Evolutionary conservation across 1,140 invertebrate species (phyloP).

Genomic region (Ctenoplectra terminalis): DNA sequence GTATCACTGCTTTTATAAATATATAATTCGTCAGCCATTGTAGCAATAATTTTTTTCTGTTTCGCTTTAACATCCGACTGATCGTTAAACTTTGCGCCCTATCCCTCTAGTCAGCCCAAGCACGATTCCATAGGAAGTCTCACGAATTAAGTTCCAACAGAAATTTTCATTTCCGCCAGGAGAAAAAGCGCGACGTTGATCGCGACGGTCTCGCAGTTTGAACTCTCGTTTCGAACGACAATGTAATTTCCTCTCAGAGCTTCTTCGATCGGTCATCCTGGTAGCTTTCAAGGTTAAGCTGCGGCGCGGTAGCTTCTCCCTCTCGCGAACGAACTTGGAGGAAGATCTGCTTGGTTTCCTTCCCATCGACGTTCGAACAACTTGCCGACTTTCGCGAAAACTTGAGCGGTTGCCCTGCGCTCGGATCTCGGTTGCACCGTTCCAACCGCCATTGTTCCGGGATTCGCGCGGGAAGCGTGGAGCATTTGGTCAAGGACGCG

Average conservation of each 20-base stretch:
- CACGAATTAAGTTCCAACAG: no score
- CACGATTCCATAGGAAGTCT: not conserved
- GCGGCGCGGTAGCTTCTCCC: not conserved
- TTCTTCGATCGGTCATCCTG: slow-evolving; percentile 15
- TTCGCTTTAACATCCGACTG: no score
- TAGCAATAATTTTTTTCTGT: no score
- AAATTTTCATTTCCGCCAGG: slow-evolving; percentile 5
- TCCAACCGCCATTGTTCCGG: slow-evolving; percentile 42
- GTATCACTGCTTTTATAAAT: no score
- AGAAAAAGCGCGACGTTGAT: not conserved
- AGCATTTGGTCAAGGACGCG: slow-evolving; percentile 58
- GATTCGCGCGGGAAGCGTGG: slow-evolving; percentile 26
- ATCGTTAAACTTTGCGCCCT: not conserved
- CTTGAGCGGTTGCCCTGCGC: not conserved
- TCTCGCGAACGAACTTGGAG: not conserved
- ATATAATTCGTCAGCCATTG: no score
- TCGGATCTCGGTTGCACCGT: slow-evolving; percentile 12
- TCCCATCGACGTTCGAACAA: slow-evolving; percentile 4
- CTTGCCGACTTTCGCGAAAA: slow-evolving; percentile 19
- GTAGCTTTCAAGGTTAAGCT: slow-evolving; percentile 20
- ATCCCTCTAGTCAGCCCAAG: fast-evolving
- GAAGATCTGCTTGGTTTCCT: no score
- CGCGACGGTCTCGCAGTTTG: not conserved
- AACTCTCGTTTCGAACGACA: not conserved
- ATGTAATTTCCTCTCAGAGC: slow-evolving; percentile 37